These are phyloP conservation scores for Rugalucina vietnamica DNA, from an alignment of 2,888 invertebrate species.

Conservation along the genomic window DNA sequence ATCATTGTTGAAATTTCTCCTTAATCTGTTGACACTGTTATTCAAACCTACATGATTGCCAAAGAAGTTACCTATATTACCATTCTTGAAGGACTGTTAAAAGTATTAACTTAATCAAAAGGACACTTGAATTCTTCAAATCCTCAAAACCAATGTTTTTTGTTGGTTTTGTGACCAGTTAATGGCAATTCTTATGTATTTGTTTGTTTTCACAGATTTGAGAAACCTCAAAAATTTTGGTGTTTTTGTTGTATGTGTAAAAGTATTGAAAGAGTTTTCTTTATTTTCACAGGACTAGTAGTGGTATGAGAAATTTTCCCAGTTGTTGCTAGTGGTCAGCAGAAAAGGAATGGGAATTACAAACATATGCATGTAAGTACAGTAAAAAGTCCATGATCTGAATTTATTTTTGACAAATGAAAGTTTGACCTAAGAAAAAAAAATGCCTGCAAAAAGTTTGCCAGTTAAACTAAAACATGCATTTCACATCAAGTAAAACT, in stretches of 20 bases:
- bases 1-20: neutral
- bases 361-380: too few species aligned
- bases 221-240: neutral
- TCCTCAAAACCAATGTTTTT: constrained; percentile 11
- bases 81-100: neutral
- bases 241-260: neutral
- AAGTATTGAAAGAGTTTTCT: neutral
- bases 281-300: neutral
- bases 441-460: too few species aligned
- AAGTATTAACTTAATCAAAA: neutral
- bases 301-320: neutral
- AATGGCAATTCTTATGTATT: neutral
- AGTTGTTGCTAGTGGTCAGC: neutral
- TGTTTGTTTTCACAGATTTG: constrained; percentile 4
- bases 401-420: too few species aligned
- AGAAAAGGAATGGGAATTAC: too few species aligned
- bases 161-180: neutral
- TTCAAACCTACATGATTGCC: neutral
- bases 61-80: neutral
- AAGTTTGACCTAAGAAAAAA: too few species aligned
- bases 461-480: too few species aligned
- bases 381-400: too few species aligned
- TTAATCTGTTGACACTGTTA: neutral
- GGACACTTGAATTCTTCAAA: neutral
- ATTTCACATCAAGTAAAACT: too few species aligned